phyloP scores from a whole-genome alignment of 2,113 vertebrate species.

The Cinclus cinclus region DNA sequence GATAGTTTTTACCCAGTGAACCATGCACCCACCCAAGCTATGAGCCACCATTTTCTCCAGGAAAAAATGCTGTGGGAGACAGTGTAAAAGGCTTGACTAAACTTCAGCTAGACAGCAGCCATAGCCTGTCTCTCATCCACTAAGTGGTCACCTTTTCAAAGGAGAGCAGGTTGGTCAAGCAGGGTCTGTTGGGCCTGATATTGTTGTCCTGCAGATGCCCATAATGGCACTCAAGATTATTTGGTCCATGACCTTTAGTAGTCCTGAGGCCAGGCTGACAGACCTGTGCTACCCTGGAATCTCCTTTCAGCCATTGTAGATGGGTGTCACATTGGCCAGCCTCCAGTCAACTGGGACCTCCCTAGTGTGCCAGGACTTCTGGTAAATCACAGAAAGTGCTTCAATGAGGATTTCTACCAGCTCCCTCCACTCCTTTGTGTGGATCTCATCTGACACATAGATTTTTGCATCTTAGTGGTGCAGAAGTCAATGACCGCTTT shows the following conservation, averaged over 20 bases:
- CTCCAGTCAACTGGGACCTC: neutral
- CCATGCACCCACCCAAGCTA: fast-evolving
- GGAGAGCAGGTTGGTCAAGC: neutral
- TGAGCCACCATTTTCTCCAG: neutral
- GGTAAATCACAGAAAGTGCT: neutral
- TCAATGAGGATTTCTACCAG: neutral
- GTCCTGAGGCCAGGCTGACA: neutral
- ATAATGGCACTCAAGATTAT: neutral
- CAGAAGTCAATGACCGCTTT: neutral
- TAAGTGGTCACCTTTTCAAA: neutral
- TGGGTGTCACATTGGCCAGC: neutral
- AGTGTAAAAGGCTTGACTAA: neutral
- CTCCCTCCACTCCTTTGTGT: neutral
- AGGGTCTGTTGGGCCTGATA: neutral
- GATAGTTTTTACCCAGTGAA: neutral
- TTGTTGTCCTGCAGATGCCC: fast-evolving
- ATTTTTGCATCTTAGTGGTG: neutral
- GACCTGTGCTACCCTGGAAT: neutral
- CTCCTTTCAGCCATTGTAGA: neutral
- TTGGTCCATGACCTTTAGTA: neutral
- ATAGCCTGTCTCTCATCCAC: neutral
- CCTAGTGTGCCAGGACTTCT: neutral
- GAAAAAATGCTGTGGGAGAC: neutral
- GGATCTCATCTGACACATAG: neutral
- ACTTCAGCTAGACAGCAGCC: neutral